Conservation (phyloP, 2,113 vertebrate genomes). For the Apteryx owenii region DNA sequence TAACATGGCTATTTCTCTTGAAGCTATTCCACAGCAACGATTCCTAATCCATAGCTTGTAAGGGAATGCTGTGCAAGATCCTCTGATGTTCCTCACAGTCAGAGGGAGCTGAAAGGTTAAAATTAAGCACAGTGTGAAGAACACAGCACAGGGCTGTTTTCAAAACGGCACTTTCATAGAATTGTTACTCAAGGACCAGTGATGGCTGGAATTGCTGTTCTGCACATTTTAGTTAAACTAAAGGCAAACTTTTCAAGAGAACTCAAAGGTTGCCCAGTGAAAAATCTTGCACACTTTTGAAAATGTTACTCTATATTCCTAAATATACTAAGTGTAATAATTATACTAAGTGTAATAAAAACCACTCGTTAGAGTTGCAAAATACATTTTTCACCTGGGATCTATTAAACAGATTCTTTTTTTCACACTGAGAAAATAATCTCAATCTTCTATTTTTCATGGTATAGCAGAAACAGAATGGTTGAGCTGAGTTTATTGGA, state of each 20-base stretch:
- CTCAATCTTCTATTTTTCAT: not conserved
- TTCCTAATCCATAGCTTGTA: not conserved
- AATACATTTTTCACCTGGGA: not conserved
- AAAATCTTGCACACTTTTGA: not conserved
- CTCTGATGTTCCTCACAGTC: not conserved
- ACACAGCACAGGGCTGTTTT: not conserved
- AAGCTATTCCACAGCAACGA: not conserved
- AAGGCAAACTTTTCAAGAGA: not conserved
- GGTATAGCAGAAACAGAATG: not conserved
- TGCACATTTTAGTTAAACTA: not conserved
- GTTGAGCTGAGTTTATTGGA: constrained; percentile 18
- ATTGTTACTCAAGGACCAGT: not conserved
- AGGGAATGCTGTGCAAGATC: not conserved
- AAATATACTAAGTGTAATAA: not conserved
- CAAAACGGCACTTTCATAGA: not conserved
- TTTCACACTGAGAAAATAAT: not conserved
- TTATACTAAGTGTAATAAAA: not conserved
- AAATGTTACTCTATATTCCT: not conserved
- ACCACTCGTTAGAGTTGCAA: not conserved
- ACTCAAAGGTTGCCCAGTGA: not conserved
- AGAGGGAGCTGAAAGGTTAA: not conserved
- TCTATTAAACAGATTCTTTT: not conserved
- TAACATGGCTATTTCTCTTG: not conserved
- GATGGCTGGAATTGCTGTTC: not conserved
- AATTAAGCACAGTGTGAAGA: not conserved